Evolutionary conservation across 1,140 invertebrate species (phyloP).

Genomic region (Drosophila oshimai): DNA sequence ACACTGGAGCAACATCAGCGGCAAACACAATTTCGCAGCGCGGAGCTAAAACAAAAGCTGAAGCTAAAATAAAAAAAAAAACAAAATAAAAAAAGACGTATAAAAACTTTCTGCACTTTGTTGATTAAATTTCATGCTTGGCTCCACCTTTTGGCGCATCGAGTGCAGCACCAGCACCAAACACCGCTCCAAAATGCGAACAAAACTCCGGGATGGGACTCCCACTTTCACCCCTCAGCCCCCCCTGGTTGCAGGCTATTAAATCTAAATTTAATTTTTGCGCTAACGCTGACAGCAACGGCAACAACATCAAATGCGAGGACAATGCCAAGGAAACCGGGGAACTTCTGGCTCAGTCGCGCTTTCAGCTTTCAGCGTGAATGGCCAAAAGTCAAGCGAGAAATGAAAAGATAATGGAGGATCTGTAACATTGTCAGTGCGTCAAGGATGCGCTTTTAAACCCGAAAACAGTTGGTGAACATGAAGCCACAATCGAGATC

Average conservation of each 20-base stretch:
- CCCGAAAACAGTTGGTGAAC: neutral
- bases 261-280: slow-evolving; percentile 72
- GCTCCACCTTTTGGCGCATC: slow-evolving; percentile 59
- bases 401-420: slow-evolving; percentile 34
- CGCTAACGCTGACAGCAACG: slow-evolving; percentile 37
- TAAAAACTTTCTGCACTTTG: slow-evolving; percentile 72
- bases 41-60: slow-evolving; percentile 29
- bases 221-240: neutral
- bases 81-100: slow-evolving; percentile 45
- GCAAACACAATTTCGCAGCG: slow-evolving; percentile 37
- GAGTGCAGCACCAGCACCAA: slow-evolving; percentile 21
- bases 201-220: slow-evolving; percentile 34
- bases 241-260: slow-evolving; percentile 49
- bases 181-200: slow-evolving; percentile 31
- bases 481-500: neutral
- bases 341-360: slow-evolving; percentile 18
- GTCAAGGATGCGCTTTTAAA: neutral
- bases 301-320: slow-evolving; percentile 16
- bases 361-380: slow-evolving; percentile 10
- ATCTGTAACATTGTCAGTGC: slow-evolving; percentile 19
- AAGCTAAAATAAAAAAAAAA: slow-evolving; percentile 9
- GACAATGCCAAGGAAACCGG: slow-evolving; percentile 21
- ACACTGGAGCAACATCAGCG: slow-evolving; percentile 22
- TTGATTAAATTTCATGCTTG: slow-evolving; percentile 77
- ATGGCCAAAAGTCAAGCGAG: slow-evolving; percentile 26